These are phyloP conservation scores for Brachionus asplanchnoidis DNA, from an alignment of 1,140 invertebrate genomes.

Conservation along the genomic window DNA sequence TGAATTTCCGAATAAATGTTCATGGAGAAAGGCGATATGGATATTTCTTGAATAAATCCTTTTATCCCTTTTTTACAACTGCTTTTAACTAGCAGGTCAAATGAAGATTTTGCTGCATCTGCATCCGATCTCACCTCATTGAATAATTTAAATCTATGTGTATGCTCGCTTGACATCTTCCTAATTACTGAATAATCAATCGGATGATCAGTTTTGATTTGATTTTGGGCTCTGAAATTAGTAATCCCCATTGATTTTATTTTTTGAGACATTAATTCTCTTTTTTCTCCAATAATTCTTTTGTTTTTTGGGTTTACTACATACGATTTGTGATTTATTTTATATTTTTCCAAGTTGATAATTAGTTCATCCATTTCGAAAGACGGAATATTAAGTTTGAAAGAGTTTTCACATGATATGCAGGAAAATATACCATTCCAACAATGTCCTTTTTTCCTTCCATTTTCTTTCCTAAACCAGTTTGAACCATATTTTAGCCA, in stretches of 20 bases:
- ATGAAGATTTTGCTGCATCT: no score
- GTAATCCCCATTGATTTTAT: not conserved
- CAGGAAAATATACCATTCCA: conserved; percentile 14
- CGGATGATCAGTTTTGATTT: not conserved
- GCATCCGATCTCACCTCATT: not conserved
- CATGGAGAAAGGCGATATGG: not conserved
- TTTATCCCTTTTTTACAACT: not conserved
- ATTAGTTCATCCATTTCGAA: not conserved
- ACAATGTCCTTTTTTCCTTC: not conserved
- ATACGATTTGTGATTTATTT: not conserved
- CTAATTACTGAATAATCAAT: not conserved
- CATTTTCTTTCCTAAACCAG: conserved; percentile 18
- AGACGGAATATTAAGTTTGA: not conserved
- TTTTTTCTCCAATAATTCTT: conserved; percentile 18
- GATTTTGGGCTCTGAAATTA: not conserved
- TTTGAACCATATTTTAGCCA: not conserved
- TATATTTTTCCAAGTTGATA: not conserved
- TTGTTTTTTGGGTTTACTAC: not conserved
- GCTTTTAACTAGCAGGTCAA: not conserved
- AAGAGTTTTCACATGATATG: not conserved
- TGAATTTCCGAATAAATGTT: not conserved
- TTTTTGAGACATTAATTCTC: not conserved
- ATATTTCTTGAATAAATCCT: conserved; percentile 1
- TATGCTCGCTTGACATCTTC: not conserved
- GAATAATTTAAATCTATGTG: not conserved